A percentile compares a stretch with the other conserved stretches of the same genome.
Evolutionary conservation across 1,140 invertebrate species (phyloP).

Genomic region (Apis mellifera): Amel_HAv3.1 CM009941.2:16090001-16090500

Average conservation of each 20-base stretch:
- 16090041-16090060: background rate
- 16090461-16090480: conserved; percentile 92
- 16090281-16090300: conserved; percentile 97
- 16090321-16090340: conserved; percentile 99
- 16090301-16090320: conserved; percentile 97
- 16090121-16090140: conserved; percentile 97
- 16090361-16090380: conserved; percentile 98
- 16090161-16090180: conserved; percentile 96
- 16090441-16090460: conserved; percentile 90
- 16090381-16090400: conserved; percentile 96
- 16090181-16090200: conserved; percentile 92
- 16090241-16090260: conserved; percentile 96
- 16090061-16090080: conserved; percentile 73
- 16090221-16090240: conserved; percentile 97
- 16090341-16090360: conserved; percentile 96
- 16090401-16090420: conserved; percentile 97
- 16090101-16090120: conserved; percentile 94
- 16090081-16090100: conserved; percentile 96
- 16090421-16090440: conserved; percentile 94
- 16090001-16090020: background rate
- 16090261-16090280: conserved; percentile 96
- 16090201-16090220: conserved; percentile 96
- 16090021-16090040: background rate
- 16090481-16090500: conserved; percentile 96
- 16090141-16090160: conserved; percentile 97